phyloP scores from a whole-genome alignment of 2,797 vertebrate species.

The Dendrocincla fuliginosa region DNA sequence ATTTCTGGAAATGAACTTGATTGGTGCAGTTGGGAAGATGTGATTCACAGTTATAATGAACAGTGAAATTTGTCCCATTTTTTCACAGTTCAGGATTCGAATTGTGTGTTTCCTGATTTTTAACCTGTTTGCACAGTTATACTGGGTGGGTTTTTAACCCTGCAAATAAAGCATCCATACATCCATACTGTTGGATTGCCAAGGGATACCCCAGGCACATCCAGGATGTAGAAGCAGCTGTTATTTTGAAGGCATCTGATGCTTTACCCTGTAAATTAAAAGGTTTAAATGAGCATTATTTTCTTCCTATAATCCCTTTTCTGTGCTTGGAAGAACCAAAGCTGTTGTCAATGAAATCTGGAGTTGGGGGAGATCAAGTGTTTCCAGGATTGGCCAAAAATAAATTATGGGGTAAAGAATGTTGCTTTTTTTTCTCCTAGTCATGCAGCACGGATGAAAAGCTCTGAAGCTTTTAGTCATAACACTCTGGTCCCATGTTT shows the following conservation, averaged over 20 bases:
- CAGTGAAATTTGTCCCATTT: conserved; percentile 50
- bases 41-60: conserved; percentile 53
- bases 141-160: background rate
- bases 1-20: conserved; percentile 72
- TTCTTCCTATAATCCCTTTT: conserved; percentile 29
- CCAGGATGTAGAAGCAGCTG: background rate
- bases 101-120: background rate
- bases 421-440: background rate
- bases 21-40: conserved; percentile 62
- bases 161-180: background rate
- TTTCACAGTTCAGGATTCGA: background rate
- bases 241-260: background rate
- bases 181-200: background rate
- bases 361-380: conserved; percentile 25
- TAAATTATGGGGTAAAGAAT: conserved; percentile 37
- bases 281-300: conserved; percentile 45
- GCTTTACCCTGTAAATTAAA: conserved; percentile 30
- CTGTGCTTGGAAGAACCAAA: conserved; percentile 46
- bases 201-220: background rate
- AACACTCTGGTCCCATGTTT: conserved; percentile 30
- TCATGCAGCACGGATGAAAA: conserved; percentile 2
- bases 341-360: conserved; percentile 34
- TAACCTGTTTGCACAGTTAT: background rate
- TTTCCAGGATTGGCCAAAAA: conserved; percentile 64
- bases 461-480: conserved; percentile 58